A percentile compares a stretch with the other conserved stretches of the same genome.
These are phyloP conservation scores for Chrysochloris asiatica DNA, from an alignment of 2,113 vertebrate genomes.

Conservation along the genomic window DNA sequence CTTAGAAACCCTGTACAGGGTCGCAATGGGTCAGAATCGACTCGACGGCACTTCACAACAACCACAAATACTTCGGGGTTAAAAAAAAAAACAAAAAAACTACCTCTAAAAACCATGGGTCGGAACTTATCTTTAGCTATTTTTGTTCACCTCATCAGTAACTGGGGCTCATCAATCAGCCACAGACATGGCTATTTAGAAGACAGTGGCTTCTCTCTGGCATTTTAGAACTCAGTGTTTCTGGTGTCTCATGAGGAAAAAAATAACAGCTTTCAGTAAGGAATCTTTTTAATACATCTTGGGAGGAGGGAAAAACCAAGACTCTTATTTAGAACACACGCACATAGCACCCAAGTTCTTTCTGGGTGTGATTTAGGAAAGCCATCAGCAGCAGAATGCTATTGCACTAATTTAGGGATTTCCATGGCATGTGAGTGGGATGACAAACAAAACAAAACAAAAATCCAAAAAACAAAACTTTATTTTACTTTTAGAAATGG, in stretches of 20 bases:
- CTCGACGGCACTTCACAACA: no score
- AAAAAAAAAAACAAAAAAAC: no score
- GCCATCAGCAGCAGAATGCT: background rate
- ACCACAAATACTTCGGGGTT: no score
- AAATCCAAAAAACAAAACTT: background rate
- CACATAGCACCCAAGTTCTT: background rate
- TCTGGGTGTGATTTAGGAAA: background rate
- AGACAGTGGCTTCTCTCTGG: background rate
- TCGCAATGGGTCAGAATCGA: no score
- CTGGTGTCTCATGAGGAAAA: background rate
- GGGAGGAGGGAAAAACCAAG: background rate
- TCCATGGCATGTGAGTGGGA: background rate
- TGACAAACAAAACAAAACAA: background rate
- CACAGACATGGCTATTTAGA: background rate
- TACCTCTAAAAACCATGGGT: background rate
- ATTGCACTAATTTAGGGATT: slow-evolving; percentile 17
- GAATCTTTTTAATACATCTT: background rate
- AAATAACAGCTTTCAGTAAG: background rate
- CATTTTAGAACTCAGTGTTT: background rate
- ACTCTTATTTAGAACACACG: background rate
- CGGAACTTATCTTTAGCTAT: background rate
- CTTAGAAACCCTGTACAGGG: no score
- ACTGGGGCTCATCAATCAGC: background rate
- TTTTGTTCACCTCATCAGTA: background rate
- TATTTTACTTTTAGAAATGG: background rate